These are phyloP conservation scores for Empidonax alnorum DNA, from an alignment of 2,113 vertebrate species.

Conservation along the genomic window DNA sequence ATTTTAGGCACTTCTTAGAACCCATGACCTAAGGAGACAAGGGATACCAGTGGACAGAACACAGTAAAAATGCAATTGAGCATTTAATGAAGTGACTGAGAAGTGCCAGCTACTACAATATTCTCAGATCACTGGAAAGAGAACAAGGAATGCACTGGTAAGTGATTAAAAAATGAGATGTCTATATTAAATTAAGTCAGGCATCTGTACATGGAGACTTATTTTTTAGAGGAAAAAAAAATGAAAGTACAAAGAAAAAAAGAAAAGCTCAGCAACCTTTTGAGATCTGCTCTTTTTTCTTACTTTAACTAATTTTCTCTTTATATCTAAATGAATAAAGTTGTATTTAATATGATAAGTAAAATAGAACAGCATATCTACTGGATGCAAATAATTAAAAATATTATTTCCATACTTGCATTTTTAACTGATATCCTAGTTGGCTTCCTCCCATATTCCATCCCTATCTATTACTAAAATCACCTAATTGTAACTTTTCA, in stretches of 20 bases:
- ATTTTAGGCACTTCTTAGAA: background rate
- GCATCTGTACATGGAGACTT: background rate
- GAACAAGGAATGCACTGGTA: background rate
- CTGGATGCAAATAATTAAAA: background rate
- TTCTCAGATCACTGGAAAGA: background rate
- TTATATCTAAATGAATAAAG: background rate
- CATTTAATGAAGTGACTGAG: background rate
- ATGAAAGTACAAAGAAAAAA: background rate
- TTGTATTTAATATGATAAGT: background rate
- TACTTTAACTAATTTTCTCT: background rate
- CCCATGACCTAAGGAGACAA: background rate
- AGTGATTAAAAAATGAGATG: background rate
- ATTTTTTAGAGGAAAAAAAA: background rate
- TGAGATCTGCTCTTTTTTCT: background rate
- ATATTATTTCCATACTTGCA: background rate
- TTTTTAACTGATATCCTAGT: background rate
- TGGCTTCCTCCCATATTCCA: background rate
- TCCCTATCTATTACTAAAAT: background rate
- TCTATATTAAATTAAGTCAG: background rate
- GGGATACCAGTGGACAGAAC: background rate
- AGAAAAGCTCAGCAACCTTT: background rate
- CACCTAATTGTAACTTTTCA: background rate
- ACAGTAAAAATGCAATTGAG: background rate
- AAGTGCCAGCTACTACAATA: background rate
- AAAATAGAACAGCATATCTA: background rate